Base-by-base conservation (phyloP, 2,888 invertebrate species). In the Parnassius smintheus region DNA sequence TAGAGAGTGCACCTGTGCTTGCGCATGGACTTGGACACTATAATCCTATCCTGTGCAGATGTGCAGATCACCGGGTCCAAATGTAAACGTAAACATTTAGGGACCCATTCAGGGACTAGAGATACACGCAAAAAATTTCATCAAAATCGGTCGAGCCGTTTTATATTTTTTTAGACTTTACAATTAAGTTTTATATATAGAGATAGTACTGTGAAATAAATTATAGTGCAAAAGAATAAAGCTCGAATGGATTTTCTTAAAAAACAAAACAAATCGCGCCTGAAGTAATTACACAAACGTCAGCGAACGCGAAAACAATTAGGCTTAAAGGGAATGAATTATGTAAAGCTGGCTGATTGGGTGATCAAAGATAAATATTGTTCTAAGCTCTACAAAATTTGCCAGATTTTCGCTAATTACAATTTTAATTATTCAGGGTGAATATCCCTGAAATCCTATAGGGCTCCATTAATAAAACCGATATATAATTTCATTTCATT, bases 341-440 rank as follows among this genome's bases (percentile, higher is more conserved):
- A 68, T 75, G 65, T 66, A 57, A 35, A 59, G 42, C 54, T 60
- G 35, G 56, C 49, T 63, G 68, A 72, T 67, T 68, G 67, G 68
- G 57, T 56, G 59, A 59, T 71, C 50, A 67, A 63, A 74, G 71
- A 74, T 73, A 74, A 76, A 76, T 75, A 69, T 69, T 71, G 65
- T 71, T 69, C 72, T 74, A 51, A 51, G 9, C 42, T 44, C 50
- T 58, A 12, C 44, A 22, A 51, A 75, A 44, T 44, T 44, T 70
- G 70, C 72, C 68, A 63, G 64, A 71, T 61, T 63, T 67, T 59
- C 70, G 55, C 68, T 81, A 79, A 85, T 83, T 80, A 72, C 73
- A 74, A 76, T 80, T 78, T 82, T 79, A 82, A 84, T 83, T 78
- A 83, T 80, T 83, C 78, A 82, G 66, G 72, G 68, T 48, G 62